Base-by-base conservation (phyloP, 2,888 invertebrate genomes). In the Leucania comma region DNA sequence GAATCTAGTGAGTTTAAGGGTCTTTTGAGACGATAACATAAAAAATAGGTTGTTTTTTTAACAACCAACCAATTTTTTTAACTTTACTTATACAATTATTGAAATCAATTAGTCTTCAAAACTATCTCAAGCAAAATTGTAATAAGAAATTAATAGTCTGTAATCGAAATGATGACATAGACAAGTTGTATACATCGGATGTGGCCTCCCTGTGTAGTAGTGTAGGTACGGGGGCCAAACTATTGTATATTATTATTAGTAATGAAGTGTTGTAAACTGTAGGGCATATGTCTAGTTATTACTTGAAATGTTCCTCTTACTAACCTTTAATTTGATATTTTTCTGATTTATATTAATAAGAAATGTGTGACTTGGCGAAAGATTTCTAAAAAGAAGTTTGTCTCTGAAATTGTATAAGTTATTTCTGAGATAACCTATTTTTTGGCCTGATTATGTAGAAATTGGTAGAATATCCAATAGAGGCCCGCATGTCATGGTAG, bases 231-330 rank as follows among this genome's bases (percentile, higher is more conserved):
- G 57, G 63, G 78, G 72, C 78, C 76, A 72, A 72, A 73, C 46
- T 22, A 59, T 54, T 54, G 48, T 62, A 54, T 26, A 61, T 53
- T 46, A 24, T 78, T 24, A 54, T 5, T 53, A 65, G 35, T 57
- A 20, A 54, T 59, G 20, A 38, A 42, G 58, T 70, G 61, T 77
- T 73, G 51, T 79, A 72, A 60, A 63, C 60, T 66, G 20, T 76
- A 42, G 35, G 56, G 24, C 67, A 66, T 22, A 0, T 61, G 29
- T 54, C 3, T 59, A 35, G 50, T 51, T 51, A 56, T 14, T 29
- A 79, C 46, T 42, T 5, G 22, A 72, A 63, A n/a, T 35, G 76
- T 76, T 72, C 79, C 79, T 72, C 53, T 54, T 50, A 35, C 26
- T 54, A 26, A 42, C 29, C 50, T 68, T 12, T 32, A 53, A 17